Base-by-base conservation (phyloP, 2,113 vertebrate species). In the Tyrannus savana region DNA sequence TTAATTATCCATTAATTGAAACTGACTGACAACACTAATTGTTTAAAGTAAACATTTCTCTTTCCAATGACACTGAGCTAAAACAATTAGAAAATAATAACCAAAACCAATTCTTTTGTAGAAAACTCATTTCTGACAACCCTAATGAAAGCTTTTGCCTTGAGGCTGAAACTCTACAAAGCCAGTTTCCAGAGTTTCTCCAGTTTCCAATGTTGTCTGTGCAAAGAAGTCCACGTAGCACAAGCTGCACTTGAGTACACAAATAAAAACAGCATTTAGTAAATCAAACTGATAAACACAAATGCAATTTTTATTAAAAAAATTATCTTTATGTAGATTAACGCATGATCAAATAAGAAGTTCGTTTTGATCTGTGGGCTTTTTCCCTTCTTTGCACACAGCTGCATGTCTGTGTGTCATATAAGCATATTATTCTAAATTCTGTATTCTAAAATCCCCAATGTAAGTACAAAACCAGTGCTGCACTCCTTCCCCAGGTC, bases 1-100 rank as follows among this genome's bases (percentile, higher is more conserved):
- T 93, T 83, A 94, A 93, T 90, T 83, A 86, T 67, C 50, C 44
- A 74, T 88, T 87, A 83, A 87, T 69, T 95, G 90, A 95, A 69
- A 77, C 15, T 86, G 78, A 90, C 19, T 87, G 93, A 95, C 67
- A 83, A 47, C 2, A 5, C 46, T 87, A 89, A 96, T 93, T 80
- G 47, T 91, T 87, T 55, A 88, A 81, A 59, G 77, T 44, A 91
- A 89, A 93, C 35, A 86, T 71, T 84, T 77, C 37, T 87, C 46
- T 62, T 85, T 42, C 37, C 55, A 77, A 22, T 3, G 39, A 86
- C 55, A 90, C 30, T 3, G 0, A 93, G 71, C 47, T 77, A 55
- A 91, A 91, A 63, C 9, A 7, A 96, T 77, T 63, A 81, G 63
- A 77, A 94, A 96, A 88, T 56, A 95, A 81, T 28, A 85, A 62